Evolutionary conservation across 2,888 invertebrate genomes (phyloP), one percentile per base, ranked within the genome.

Genomic region (Polymixis lichenea): DNA sequence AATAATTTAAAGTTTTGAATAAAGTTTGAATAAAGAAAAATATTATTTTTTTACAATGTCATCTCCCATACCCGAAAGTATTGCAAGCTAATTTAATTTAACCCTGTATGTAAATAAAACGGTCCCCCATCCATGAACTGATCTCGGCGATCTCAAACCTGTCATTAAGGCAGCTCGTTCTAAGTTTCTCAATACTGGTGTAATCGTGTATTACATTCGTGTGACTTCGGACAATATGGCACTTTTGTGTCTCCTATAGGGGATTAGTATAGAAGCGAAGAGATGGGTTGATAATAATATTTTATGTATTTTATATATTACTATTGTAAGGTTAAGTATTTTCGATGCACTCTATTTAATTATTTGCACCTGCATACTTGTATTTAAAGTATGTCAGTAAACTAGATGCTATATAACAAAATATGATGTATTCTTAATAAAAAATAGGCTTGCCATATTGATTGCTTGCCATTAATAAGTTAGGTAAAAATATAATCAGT

Each of bases 201-300:
- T 53, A 67, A 56, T 53, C 17, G 32, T 32, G 3, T n/a, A 46
- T 56, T 55, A 43, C 28, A 69, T 51, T 61, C n/a, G 13, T 55
- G 56, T 67, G 65, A 66, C 43, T n/a, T 15, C 8, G 43, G 69
- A 67, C 58, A 80, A 71, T 75, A 79, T 22, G 38, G n/a, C 19
- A 17, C 46, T 32, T 43, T 43, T 38, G 11, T 28, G 32, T 7
- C 28, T 11, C 13, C 8, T 76, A 28, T n/a, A 22, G 38, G 43
- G 7, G 13, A 19, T 28, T 49, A 75, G 25, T 53, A 43, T 62
- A 22, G 55, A 17, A 28, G 13, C 11, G n/a, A 13, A 5, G n/a
- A 3, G 11, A n/a, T 53, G 17, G 13, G 7, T 43, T 38, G 2
- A 8, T n/a, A n/a, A 19, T 53, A 9, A 4, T n/a, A 11, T 51